Conservation (phyloP, 2,888 invertebrate species). For the Spodoptera littoralis region DNA sequence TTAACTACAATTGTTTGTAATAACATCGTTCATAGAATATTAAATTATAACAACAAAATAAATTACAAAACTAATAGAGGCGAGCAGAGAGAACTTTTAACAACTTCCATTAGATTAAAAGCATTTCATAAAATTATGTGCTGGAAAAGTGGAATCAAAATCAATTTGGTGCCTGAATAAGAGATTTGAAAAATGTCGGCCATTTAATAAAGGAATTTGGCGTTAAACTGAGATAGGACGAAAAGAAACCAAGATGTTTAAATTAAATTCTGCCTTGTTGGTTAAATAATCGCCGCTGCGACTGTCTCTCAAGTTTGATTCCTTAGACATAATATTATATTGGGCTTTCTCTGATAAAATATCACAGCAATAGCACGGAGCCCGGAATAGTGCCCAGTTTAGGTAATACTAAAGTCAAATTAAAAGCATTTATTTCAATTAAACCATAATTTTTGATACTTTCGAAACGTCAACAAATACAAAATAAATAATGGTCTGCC, state of each 20-base stretch:
- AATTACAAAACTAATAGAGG: constrained; percentile 32
- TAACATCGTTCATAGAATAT: constrained; percentile 23
- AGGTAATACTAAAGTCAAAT: too few relatives aligned
- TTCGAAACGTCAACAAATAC: too few relatives aligned
- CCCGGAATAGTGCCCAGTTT: too few relatives aligned
- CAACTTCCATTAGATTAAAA: constrained; percentile 44
- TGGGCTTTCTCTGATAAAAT: too few relatives aligned
- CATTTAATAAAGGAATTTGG: constrained; percentile 35
- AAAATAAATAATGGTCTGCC: too few relatives aligned
- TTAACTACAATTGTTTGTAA: constrained; percentile 21
- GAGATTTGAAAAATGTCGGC: constrained; percentile 24
- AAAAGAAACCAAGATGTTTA: constrained; percentile 63
- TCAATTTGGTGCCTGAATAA: constrained; percentile 23
- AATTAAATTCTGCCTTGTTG: too few relatives aligned
- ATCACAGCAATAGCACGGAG: too few relatives aligned
- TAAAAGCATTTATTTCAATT: too few relatives aligned
- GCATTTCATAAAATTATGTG: constrained; percentile 25
- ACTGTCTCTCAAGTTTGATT: too few relatives aligned
- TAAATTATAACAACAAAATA: constrained; percentile 28
- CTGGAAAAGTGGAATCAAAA: constrained; percentile 33
- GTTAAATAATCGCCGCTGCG: too few relatives aligned
- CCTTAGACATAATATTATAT: too few relatives aligned
- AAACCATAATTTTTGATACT: too few relatives aligned
- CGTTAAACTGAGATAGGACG: constrained; percentile 45
- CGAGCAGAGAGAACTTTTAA: constrained; percentile 20